Percentiles rank a stretch among this genome's conserved stretches.
phyloP scores from a whole-genome alignment of 2,113 vertebrate species.

The Menidia beryllina region DNA sequence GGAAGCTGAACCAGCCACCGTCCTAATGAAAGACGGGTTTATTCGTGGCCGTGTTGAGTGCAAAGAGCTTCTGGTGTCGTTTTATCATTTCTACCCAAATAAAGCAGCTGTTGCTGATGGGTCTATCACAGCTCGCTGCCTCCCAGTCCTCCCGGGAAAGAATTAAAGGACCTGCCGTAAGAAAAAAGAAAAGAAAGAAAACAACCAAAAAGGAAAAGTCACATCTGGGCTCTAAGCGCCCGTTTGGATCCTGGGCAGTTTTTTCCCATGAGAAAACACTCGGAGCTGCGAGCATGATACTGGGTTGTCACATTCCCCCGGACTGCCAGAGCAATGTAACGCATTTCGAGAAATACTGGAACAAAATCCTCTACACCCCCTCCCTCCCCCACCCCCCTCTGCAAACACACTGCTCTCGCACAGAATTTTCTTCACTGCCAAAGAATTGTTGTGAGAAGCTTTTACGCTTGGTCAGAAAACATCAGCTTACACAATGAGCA shows the following conservation, averaged over 20 bases:
- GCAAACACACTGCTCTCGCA: slow-evolving; percentile 1
- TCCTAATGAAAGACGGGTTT: background rate
- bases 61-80: background rate
- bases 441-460: background rate
- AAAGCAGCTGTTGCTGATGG: background rate
- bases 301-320: slow-evolving; percentile 74
- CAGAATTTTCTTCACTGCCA: background rate
- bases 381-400: background rate
- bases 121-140: background rate
- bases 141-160: background rate
- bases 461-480: background rate
- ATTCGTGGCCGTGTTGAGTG: background rate
- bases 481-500: too few species aligned
- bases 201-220: too few species aligned
- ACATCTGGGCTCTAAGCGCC: slow-evolving; percentile 56
- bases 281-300: slow-evolving; percentile 53
- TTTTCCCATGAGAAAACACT: slow-evolving; percentile 83
- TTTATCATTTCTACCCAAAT: background rate
- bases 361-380: slow-evolving; percentile 4
- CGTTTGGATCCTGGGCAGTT: slow-evolving; percentile 48
- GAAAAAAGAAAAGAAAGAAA: background rate
- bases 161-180: background rate
- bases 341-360: slow-evolving; percentile 64
- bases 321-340: slow-evolving; percentile 63
- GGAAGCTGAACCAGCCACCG: background rate